These are phyloP conservation scores for Diphyllodes magnificus DNA, from an alignment of 2,113 vertebrate genomes.

Conservation along the genomic window DNA sequence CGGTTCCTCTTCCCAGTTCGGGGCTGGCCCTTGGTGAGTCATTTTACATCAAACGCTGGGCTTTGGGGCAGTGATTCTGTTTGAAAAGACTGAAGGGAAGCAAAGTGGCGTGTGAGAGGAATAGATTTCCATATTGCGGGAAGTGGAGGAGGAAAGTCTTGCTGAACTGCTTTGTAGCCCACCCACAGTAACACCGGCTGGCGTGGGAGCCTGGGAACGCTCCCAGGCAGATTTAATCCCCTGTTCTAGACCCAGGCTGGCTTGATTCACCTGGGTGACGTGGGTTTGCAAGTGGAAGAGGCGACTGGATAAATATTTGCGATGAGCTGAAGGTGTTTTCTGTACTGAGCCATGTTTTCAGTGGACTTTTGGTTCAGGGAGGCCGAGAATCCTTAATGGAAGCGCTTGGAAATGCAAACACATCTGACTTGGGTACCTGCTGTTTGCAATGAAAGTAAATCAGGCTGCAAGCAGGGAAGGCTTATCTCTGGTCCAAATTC, in stretches of 20 bases:
- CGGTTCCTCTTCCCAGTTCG: accelerated
- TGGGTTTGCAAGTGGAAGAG: background rate
- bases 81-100: background rate
- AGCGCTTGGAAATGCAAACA: background rate
- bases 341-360: background rate
- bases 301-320: background rate
- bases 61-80: accelerated
- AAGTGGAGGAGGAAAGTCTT: background rate
- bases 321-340: background rate
- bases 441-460: background rate
- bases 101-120: accelerated
- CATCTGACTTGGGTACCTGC: background rate
- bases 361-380: background rate
- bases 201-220: background rate
- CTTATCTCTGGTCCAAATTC: background rate
- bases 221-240: background rate
- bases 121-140: background rate
- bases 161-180: background rate
- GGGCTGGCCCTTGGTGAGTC: background rate
- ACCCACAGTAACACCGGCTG: background rate
- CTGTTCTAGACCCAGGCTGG: background rate
- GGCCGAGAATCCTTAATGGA: background rate
- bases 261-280: background rate
- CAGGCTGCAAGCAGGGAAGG: background rate
- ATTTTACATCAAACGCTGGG: accelerated